Base-by-base conservation (phyloP, 2,113 vertebrate species). In the Hippocampus comes region DNA sequence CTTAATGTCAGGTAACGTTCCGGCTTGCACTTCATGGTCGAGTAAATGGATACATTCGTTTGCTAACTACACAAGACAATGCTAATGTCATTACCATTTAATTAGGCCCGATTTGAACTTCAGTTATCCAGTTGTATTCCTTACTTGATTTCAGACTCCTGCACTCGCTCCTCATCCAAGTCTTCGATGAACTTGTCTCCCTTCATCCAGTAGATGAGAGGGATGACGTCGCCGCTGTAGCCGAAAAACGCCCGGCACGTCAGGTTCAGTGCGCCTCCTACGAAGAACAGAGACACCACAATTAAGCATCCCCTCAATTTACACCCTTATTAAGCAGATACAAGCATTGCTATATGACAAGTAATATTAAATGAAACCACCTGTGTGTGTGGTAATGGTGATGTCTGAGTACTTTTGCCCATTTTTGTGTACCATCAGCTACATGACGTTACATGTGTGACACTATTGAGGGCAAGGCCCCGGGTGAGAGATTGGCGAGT, bases 121-220 rank as follows among this genome's bases (percentile, higher is more conserved):
- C 12, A 34, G 59, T 30, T 30, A 61, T 34, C 59, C 59, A 18
- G 27, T 21, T 10, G 61, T 55, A 34, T 68, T 48, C 67, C 92
- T 95, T 94, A 99, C 97, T 96, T 98, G 84, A 98, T 98, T 72
- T 99, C 97, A 68, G 94, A 97, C 90, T 99, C 97, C 89, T 95
- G 95, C 76, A 98, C 93, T 81, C 95, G 88, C 84, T 94, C 97
- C 84, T 98, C 96, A 87, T 99, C 97, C 92, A 99, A 91, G 89
- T 99, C 97, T 89, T 99, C 97, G 76, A 99, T 99, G 90, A 99
- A 99, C 84, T 97, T 99, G 82, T 99, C 97, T 55, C 97, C 97
- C 92, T 99, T 99, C 96, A 99, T 99, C 97, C 97, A 99, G 89
- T 99, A 99, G 90, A 98, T 94, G 86, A 98, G 92, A 21, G 97